phyloP scores from a whole-genome alignment of 2,888 invertebrate species.

The Cosmorhoe ocellata region DNA sequence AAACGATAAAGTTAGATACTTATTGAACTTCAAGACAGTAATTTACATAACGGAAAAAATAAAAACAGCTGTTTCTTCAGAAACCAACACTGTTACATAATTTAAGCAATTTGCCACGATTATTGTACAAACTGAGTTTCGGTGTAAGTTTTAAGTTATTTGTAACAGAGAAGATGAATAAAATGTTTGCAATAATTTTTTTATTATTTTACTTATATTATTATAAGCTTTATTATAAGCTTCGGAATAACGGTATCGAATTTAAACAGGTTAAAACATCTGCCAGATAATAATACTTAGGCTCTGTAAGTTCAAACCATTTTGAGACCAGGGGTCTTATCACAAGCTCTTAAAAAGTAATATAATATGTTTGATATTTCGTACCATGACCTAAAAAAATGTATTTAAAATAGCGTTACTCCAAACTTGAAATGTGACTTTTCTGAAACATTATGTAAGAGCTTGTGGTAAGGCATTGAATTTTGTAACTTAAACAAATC shows the following conservation, averaged over 20 bases:
- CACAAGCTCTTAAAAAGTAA: no score
- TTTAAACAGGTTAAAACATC: background rate
- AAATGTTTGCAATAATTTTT: constrained; percentile 58
- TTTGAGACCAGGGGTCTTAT: no score
- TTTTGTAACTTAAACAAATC: no score
- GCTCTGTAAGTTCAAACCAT: no score
- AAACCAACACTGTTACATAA: constrained; percentile 3
- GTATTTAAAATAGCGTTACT: no score
- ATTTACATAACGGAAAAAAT: constrained; percentile 7
- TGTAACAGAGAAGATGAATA: constrained; percentile 63
- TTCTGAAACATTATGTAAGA: no score
- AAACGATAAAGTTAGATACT: background rate
- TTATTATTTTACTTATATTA: background rate
- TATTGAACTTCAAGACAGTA: constrained; percentile 6
- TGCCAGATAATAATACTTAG: no score
- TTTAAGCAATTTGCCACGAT: constrained; percentile 32
- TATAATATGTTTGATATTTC: no score
- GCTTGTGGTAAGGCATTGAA: no score
- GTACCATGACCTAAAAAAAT: no score
- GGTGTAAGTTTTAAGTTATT: constrained; percentile 67
- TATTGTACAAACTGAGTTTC: constrained; percentile 40
- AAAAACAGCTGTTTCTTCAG: constrained; percentile 15
- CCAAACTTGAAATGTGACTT: no score
- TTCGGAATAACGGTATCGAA: background rate
- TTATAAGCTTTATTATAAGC: background rate